phyloP scores from a whole-genome alignment of 2,888 invertebrate genomes.

The Eucera pruinosa region DNA sequence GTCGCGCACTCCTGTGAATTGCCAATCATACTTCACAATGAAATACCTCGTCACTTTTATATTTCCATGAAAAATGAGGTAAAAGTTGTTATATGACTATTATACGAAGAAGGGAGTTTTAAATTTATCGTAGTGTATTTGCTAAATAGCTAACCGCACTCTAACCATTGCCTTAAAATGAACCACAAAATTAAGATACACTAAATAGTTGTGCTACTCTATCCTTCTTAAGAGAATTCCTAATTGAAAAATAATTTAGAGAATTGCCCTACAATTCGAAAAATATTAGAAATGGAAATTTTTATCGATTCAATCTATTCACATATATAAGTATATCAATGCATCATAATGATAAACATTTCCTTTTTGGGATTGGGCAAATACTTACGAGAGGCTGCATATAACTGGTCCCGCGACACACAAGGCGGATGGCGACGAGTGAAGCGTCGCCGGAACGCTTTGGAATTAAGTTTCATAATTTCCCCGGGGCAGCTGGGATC shows the following conservation, averaged over 20 bases:
- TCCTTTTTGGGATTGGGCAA: neutral
- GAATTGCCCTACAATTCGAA: no score
- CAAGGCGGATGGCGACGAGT: conserved; percentile 23
- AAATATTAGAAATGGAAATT: no score
- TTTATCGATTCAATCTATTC: no score
- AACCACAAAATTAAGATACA: no score
- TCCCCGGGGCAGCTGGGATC: conserved; percentile 71
- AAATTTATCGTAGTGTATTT: no score
- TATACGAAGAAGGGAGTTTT: no score
- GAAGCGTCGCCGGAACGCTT: conserved; percentile 63
- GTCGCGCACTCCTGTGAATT: neutral
- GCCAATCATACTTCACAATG: neutral
- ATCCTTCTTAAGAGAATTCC: no score
- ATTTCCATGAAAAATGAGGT: neutral
- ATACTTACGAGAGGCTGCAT: conserved; percentile 7
- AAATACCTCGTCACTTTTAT: neutral
- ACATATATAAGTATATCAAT: neutral
- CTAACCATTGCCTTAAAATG: no score
- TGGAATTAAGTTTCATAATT: conserved; percentile 76
- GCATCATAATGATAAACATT: neutral
- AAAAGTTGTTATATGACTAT: no score
- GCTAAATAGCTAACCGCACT: no score
- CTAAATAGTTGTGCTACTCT: no score
- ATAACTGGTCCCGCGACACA: conserved; percentile 15
- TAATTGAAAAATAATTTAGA: no score